Evolutionary conservation across 1,140 invertebrate species (phyloP).

Genomic region (Drosophila kurseongensis): DNA sequence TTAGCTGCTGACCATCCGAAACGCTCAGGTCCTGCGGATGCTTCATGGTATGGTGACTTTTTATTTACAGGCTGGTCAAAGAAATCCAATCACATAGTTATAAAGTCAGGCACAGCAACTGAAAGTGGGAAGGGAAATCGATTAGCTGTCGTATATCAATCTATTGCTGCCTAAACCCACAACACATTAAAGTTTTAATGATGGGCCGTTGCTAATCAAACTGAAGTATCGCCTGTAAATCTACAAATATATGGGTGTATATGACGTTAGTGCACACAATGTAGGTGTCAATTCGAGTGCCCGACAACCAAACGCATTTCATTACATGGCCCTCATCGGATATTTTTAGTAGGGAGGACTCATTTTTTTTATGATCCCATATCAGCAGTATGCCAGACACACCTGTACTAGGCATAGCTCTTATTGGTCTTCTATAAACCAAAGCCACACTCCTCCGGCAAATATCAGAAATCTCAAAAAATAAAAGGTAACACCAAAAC

Average conservation of each 20-base stretch:
- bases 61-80: background rate
- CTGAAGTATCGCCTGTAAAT: constrained; percentile 49
- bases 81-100: constrained; percentile 51
- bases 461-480: constrained; percentile 11
- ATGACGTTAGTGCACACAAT: constrained; percentile 9
- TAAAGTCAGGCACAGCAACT: constrained; percentile 42
- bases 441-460: constrained; percentile 20
- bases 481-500: background rate
- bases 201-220: constrained; percentile 47
- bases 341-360: constrained; percentile 14
- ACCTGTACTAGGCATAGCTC: constrained; percentile 15
- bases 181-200: constrained; percentile 53
- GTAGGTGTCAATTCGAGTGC: constrained; percentile 30
- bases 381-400: constrained; percentile 20
- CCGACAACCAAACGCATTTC: constrained; percentile 22
- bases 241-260: constrained; percentile 21
- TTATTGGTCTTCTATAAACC: constrained; percentile 21
- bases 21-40: constrained; percentile 68
- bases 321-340: constrained; percentile 34
- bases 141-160: constrained; percentile 56
- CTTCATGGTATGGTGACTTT: constrained; percentile 53
- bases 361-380: constrained; percentile 26
- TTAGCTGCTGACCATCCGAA: constrained; percentile 61
- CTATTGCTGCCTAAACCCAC: constrained; percentile 13
- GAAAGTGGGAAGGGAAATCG: constrained; percentile 44